phyloP scores from a whole-genome alignment of 2,113 vertebrate species.

The Plotosus lineatus region DNA sequence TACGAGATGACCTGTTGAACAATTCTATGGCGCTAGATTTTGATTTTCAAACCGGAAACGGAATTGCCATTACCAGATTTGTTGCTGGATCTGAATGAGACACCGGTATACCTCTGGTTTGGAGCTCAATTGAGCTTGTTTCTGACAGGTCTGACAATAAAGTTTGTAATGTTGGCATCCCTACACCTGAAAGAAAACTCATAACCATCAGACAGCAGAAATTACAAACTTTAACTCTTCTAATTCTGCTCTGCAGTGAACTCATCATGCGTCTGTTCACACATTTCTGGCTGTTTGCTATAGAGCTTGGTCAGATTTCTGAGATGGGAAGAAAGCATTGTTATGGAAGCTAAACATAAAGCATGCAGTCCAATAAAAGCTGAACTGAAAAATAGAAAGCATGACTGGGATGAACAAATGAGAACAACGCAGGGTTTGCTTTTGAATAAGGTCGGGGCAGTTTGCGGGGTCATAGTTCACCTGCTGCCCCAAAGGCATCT shows the following conservation, averaged over 20 bases:
- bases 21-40: no score
- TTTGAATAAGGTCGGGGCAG: slow-evolving; percentile 37
- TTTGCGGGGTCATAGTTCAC: slow-evolving; percentile 87
- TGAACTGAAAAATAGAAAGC: slow-evolving; percentile 24
- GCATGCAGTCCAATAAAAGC: slow-evolving; percentile 65
- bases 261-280: background rate
- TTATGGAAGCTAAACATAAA: slow-evolving; percentile 60
- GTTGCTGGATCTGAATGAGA: no score
- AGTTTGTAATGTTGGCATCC: background rate
- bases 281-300: slow-evolving; percentile 51
- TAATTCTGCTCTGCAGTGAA: background rate
- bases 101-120: no score
- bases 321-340: slow-evolving; percentile 49
- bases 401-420: slow-evolving; percentile 30
- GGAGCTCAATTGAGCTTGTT: no score
- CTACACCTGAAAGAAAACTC: background rate
- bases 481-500: slow-evolving; percentile 92
- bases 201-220: background rate
- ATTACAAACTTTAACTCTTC: background rate
- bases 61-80: no score
- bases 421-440: slow-evolving; percentile 30
- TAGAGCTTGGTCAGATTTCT: background rate
- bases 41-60: no score
- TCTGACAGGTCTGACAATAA: background rate
- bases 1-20: no score